These are phyloP conservation scores for Patiria miniata DNA, from an alignment of 35 echinoderm and acorn worm species.

Conservation along the genomic window DNA sequence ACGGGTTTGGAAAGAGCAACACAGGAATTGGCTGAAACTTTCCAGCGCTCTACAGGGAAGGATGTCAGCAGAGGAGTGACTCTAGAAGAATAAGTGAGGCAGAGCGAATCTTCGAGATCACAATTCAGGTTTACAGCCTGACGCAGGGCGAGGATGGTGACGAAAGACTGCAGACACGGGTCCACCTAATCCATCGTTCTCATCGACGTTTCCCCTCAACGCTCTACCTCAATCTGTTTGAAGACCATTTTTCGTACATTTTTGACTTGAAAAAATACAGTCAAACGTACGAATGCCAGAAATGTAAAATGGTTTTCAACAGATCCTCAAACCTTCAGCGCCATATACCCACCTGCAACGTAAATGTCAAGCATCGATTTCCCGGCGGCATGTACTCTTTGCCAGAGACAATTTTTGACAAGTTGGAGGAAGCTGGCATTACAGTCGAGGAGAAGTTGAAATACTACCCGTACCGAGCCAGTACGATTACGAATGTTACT, in stretches of 20 bases:
- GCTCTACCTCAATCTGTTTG: conserved; percentile 1
- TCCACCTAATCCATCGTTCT: background rate
- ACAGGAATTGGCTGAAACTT: conserved; percentile 8
- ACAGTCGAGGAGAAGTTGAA: background rate
- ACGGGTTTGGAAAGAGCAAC: conserved; percentile 3
- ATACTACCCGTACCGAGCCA: conserved; percentile 27
- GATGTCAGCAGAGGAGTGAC: background rate
- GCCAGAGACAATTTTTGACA: conserved; percentile 23
- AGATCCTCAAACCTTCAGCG: background rate
- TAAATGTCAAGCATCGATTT: background rate
- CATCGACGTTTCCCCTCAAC: too few species aligned
- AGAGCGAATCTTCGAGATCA: background rate
- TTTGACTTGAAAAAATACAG: conserved; percentile 16
- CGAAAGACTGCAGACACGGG: background rate
- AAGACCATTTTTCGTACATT: conserved; percentile 10
- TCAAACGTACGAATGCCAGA: background rate
- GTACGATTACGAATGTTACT: conserved; percentile 27
- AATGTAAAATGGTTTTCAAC: background rate
- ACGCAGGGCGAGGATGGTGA: background rate
- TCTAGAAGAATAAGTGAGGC: too few species aligned
- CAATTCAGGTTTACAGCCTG: conserved; percentile 2
- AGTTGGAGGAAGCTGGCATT: conserved; percentile 35
- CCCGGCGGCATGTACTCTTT: background rate
- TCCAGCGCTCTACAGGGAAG: background rate
- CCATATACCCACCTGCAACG: background rate